Percentiles rank a stretch among this genome's conserved stretches.
Evolutionary conservation across 2,113 vertebrate species (phyloP).

Genomic region (Rattus rattus): DNA sequence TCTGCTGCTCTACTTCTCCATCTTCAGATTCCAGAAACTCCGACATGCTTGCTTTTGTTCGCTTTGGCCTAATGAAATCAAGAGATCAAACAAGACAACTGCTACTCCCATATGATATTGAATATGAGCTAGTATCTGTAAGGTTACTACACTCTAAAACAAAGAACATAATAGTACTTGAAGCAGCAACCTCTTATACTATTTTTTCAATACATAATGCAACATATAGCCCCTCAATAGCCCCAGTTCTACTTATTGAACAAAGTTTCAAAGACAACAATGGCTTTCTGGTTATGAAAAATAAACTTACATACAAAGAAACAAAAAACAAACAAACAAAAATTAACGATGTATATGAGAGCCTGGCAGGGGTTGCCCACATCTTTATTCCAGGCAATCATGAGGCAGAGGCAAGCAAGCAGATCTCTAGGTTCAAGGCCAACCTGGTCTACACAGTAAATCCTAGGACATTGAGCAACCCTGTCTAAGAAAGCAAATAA

Average conservation of each 20-base stretch:
- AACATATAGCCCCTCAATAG: not conserved
- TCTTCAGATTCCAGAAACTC: conserved; percentile 99
- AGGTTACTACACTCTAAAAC: conserved; percentile 7
- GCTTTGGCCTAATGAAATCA: conserved; percentile 91
- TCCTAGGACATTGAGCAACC: not conserved
- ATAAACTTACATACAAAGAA: not conserved
- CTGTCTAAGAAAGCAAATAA: not conserved
- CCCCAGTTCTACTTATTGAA: not conserved
- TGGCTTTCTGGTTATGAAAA: not conserved
- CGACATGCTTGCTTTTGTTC: conserved; percentile 97
- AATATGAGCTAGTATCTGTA: not conserved
- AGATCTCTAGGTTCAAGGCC: not conserved
- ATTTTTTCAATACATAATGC: not conserved
- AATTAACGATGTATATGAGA: not conserved
- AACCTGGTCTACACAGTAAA: not conserved
- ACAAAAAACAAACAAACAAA: not conserved
- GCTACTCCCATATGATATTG: not conserved
- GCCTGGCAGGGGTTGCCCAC: no score
- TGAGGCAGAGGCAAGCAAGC: not conserved
- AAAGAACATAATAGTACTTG: not conserved
- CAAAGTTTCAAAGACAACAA: not conserved
- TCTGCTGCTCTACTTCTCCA: conserved; percentile 97
- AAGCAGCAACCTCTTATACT: not conserved
- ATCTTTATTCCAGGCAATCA: no score
- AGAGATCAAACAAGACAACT: not conserved